These are phyloP conservation scores for Sturmia bella DNA, from an alignment of 2,888 invertebrate species.

Conservation along the genomic window DNA sequence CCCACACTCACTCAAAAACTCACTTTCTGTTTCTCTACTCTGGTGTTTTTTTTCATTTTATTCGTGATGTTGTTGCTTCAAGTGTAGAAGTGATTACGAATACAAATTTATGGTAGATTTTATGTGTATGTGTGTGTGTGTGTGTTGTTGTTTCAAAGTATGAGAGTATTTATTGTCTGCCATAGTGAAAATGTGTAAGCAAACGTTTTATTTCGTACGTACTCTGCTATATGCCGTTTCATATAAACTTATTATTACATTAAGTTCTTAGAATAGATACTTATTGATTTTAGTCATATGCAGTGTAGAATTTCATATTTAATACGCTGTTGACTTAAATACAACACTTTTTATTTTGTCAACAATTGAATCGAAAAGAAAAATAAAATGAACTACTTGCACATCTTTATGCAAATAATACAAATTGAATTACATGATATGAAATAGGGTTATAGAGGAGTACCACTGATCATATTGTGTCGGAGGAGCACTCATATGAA, in stretches of 20 bases:
- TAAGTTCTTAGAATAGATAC: conserved; percentile 64
- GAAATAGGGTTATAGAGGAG: conserved; percentile 39
- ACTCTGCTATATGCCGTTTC: conserved; percentile 11
- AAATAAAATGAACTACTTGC: conserved; percentile 31
- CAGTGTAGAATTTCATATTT: conserved; percentile 66
- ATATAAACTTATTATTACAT: conserved; percentile 62
- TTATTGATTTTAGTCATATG: conserved; percentile 62
- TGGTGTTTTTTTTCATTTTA: no score
- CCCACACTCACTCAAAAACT: conserved; percentile 7
- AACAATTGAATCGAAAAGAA: conserved; percentile 56
- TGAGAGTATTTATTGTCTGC: conserved; percentile 33
- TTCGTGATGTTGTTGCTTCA: conserved; percentile 4
- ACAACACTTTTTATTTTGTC: conserved; percentile 55
- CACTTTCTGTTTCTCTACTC: background rate
- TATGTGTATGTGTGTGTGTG: conserved; percentile 8
- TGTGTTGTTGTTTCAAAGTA: background rate
- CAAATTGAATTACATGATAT: conserved; percentile 51
- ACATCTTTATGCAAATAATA: conserved; percentile 11
- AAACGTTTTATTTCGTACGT: conserved; percentile 40
- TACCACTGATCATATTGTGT: conserved; percentile 32
- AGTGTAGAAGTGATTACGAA: conserved; percentile 22
- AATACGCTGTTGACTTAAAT: conserved; percentile 66
- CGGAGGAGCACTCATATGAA: background rate
- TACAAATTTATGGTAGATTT: background rate
- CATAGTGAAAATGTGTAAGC: conserved; percentile 43